Conservation (phyloP, 2,113 vertebrate genomes). For the Phainopepla nitens region DNA sequence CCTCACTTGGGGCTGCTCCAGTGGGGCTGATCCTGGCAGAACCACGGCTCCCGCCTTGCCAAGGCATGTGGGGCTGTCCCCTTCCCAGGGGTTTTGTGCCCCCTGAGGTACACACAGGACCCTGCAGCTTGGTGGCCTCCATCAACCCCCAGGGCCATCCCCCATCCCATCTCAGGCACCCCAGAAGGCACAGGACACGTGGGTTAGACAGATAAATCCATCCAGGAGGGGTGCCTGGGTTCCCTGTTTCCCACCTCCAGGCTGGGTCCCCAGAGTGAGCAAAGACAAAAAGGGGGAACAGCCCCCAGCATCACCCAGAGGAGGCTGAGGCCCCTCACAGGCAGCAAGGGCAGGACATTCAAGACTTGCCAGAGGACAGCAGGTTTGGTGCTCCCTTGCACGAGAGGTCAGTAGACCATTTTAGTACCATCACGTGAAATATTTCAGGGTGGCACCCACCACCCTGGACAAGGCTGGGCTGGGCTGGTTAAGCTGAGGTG, state of each 20-base stretch:
- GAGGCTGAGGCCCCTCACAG: not conserved
- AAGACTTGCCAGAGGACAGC: not conserved
- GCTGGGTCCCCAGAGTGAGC: not conserved
- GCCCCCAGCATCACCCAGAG: not conserved
- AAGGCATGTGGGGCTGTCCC: not conserved
- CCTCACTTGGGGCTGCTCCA: not conserved
- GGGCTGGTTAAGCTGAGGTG: not conserved
- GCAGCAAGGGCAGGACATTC: not conserved
- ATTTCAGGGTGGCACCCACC: not conserved
- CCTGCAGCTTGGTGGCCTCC: not conserved
- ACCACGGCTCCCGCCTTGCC: fast-evolving
- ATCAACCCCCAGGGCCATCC: not conserved
- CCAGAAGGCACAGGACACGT: not conserved
- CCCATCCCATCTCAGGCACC: not conserved
- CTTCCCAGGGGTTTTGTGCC: not conserved
- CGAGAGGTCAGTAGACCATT: not conserved
- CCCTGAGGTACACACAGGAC: not conserved
- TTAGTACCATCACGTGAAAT: not conserved
- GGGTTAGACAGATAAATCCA: not conserved
- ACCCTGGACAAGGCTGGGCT: not conserved
- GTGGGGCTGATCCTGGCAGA: not conserved
- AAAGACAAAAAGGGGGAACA: not conserved
- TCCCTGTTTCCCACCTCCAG: not conserved
- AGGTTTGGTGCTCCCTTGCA: not conserved
- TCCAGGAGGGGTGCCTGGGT: fast-evolving